Evolutionary conservation across 2,888 invertebrate species (phyloP).

Genomic region (Nebria brevicollis): DNA sequence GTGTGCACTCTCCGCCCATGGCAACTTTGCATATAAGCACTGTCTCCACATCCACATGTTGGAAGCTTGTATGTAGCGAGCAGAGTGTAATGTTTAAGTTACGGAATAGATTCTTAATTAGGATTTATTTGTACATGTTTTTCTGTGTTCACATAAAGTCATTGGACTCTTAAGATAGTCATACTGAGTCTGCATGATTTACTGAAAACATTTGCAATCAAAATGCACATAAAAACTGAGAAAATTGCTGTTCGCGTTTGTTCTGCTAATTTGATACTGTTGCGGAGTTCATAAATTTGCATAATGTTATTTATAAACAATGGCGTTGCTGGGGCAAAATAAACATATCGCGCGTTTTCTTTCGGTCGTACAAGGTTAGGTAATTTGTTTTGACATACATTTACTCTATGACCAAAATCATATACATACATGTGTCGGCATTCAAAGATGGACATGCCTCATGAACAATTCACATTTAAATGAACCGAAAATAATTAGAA

Average conservation of each 20-base stretch:
- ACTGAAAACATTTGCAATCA: not conserved
- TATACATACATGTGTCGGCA: too few species aligned
- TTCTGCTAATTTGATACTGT: not conserved
- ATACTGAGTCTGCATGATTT: not conserved
- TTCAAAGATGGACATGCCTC: too few species aligned
- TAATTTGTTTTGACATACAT: too few species aligned
- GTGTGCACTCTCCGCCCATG: not conserved
- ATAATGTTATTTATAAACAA: too few species aligned
- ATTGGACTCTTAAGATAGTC: conserved; percentile 13
- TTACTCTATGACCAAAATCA: too few species aligned
- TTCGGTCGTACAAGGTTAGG: too few species aligned
- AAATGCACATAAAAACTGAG: not conserved
- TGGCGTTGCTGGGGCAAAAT: too few species aligned
- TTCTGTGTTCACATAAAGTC: conserved; percentile 10
- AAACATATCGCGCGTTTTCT: too few species aligned
- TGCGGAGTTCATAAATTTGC: too few species aligned
- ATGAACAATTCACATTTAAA: too few species aligned
- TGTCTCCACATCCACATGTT: not conserved
- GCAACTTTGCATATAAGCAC: not conserved
- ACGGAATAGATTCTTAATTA: conserved; percentile 20
- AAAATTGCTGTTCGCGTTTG: not conserved
- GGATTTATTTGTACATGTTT: conserved; percentile 29
- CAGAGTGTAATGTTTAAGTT: not conserved
- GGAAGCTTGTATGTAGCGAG: too few species aligned
- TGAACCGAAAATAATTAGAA: too few species aligned